These are phyloP conservation scores for Syngnathus acus DNA, from an alignment of 2,797 vertebrate genomes.

Conservation along the genomic window DNA sequence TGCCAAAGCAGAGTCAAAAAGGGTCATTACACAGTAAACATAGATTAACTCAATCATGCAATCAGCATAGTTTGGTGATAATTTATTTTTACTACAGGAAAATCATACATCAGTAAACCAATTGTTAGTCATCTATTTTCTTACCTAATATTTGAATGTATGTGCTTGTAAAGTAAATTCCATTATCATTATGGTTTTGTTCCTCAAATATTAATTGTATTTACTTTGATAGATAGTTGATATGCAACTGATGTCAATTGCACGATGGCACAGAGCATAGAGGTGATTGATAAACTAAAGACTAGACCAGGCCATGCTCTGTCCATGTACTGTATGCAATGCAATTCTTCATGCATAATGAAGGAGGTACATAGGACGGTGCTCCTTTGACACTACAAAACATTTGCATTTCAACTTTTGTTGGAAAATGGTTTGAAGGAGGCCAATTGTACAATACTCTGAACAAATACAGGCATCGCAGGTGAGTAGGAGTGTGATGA, in stretches of 20 bases:
- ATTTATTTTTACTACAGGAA: slow-evolving; percentile 43
- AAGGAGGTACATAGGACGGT: not conserved
- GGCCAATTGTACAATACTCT: slow-evolving; percentile 20
- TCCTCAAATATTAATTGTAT: not conserved
- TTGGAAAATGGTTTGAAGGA: not conserved
- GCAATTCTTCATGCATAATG: not conserved
- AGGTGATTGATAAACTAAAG: not conserved
- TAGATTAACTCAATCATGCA: slow-evolving; percentile 60
- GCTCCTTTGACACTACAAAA: not conserved
- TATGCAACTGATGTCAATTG: not conserved
- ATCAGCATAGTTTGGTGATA: slow-evolving; percentile 43
- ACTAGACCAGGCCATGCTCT: not conserved
- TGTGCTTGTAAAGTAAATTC: slow-evolving; percentile 12
- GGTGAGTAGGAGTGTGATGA: slow-evolving; percentile 22
- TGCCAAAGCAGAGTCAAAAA: slow-evolving; percentile 66
- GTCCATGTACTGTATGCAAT: not conserved
- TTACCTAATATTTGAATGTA: slow-evolving; percentile 13
- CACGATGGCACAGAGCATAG: not conserved
- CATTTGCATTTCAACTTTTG: not conserved
- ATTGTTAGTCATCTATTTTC: slow-evolving; percentile 17
- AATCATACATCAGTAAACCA: slow-evolving; percentile 49
- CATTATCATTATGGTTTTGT: slow-evolving; percentile 14
- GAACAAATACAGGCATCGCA: slow-evolving; percentile 14
- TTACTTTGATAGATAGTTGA: not conserved
- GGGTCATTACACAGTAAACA: slow-evolving; percentile 70